Evolutionary conservation across 2,113 vertebrate species (phyloP).

Genomic region (Spizaetus ornatus): DNA sequence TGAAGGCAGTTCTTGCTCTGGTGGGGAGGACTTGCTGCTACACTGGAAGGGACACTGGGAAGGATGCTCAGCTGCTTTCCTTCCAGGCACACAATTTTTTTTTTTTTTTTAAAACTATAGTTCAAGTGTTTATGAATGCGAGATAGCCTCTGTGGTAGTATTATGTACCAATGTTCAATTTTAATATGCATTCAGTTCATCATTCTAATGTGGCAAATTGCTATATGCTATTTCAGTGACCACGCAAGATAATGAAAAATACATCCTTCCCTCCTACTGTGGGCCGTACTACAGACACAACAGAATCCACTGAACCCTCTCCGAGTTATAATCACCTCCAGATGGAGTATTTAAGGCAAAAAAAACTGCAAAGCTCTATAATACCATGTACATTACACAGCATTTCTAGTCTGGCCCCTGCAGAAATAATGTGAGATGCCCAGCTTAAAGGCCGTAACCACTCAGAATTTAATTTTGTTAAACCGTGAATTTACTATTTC

Average conservation of each 20-base stretch:
- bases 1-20: neutral
- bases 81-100: neutral
- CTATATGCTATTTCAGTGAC: neutral
- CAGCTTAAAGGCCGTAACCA: neutral
- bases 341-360: neutral
- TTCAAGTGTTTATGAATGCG: neutral
- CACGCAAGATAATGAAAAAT: neutral
- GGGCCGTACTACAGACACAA: neutral
- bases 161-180: neutral
- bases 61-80: neutral
- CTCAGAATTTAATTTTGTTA: neutral
- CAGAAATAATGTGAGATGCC: neutral
- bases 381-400: neutral
- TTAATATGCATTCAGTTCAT: neutral
- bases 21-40: neutral
- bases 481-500: neutral
- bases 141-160: neutral
- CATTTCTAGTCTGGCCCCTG: neutral
- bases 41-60: neutral
- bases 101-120: neutral
- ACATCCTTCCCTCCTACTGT: neutral
- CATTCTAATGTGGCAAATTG: neutral
- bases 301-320: neutral
- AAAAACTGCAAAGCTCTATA: neutral
- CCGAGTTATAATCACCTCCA: neutral